phyloP scores from a whole-genome alignment of 2,888 invertebrate species.

The Drosophila colorata region DNA sequence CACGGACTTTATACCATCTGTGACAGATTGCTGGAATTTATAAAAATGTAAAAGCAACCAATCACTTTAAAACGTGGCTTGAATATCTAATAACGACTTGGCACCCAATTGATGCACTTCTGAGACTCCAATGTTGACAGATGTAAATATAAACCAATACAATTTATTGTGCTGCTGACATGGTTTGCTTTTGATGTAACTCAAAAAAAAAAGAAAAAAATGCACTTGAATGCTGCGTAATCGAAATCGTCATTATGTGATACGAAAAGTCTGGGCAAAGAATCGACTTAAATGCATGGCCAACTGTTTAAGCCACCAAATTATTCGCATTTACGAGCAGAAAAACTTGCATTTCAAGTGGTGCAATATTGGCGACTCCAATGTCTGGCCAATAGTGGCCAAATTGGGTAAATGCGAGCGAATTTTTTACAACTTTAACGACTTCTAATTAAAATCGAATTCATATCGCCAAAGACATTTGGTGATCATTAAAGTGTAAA shows the following conservation, averaged over 20 bases:
- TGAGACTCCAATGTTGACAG: too few species aligned
- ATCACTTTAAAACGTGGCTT: too few species aligned
- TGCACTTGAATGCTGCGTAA: too few species aligned
- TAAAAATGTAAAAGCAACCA: too few species aligned
- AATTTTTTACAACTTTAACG: slow-evolving; percentile 78
- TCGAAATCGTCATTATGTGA: background rate
- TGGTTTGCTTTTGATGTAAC: too few species aligned
- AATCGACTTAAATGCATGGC: background rate
- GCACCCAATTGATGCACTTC: too few species aligned
- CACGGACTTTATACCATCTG: too few species aligned
- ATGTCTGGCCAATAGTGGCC: slow-evolving; percentile 5
- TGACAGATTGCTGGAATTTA: too few species aligned
- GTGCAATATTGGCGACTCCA: slow-evolving; percentile 19
- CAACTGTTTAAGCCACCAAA: background rate
- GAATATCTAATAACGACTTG: too few species aligned
- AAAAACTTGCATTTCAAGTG: slow-evolving; percentile 14
- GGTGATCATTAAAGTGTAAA: slow-evolving; percentile 80
- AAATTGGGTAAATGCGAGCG: slow-evolving; percentile 62
- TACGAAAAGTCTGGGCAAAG: background rate
- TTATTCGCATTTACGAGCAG: background rate
- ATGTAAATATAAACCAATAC: background rate
- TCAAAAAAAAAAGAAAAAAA: too few species aligned
- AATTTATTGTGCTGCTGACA: too few species aligned
- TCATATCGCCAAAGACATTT: slow-evolving; percentile 59
- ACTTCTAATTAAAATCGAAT: slow-evolving; percentile 76